phyloP scores from a whole-genome alignment of 2,888 invertebrate genomes.

The Isoperla grammatica region DNA sequence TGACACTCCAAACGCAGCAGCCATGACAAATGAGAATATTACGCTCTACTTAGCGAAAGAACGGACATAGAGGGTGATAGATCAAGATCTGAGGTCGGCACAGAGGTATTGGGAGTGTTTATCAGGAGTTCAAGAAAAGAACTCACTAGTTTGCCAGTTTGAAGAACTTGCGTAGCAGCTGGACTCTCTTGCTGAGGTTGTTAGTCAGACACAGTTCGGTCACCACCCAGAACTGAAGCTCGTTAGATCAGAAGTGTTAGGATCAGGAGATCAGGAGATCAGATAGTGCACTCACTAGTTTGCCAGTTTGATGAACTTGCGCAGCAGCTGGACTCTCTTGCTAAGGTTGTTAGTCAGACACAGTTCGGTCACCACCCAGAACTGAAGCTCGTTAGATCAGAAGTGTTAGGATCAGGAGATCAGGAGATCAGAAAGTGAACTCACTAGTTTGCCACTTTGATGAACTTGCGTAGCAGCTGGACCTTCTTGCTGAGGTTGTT shows the following conservation, averaged over 20 bases:
- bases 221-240: conserved; percentile 79
- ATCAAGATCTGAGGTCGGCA: no score
- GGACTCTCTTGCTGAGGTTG: conserved; percentile 66
- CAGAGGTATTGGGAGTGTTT: no score
- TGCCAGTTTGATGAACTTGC: conserved; percentile 80
- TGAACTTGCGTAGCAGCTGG: conserved; percentile 70
- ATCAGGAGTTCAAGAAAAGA: neutral
- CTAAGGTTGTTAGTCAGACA: conserved; percentile 62
- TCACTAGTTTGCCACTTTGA: conserved; percentile 78
- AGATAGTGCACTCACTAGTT: conserved; percentile 59
- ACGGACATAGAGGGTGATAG: no score
- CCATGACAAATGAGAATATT: no score
- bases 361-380: conserved; percentile 79
- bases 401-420: no score
- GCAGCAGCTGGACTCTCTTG: conserved; percentile 66
- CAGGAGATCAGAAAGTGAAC: conserved; percentile 44
- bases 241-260: conserved; percentile 79
- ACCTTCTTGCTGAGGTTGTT: conserved; percentile 65
- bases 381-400: conserved; percentile 79
- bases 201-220: conserved; percentile 70
- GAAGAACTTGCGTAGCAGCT: conserved; percentile 72
- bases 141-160: conserved; percentile 79
- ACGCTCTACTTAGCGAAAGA: no score
- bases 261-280: no score
- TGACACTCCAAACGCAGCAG: no score